Evolutionary conservation across 2,888 invertebrate species (phyloP), one percentile per base, ranked within the genome.

Genomic region (Lasioglossum vierecki): DNA sequence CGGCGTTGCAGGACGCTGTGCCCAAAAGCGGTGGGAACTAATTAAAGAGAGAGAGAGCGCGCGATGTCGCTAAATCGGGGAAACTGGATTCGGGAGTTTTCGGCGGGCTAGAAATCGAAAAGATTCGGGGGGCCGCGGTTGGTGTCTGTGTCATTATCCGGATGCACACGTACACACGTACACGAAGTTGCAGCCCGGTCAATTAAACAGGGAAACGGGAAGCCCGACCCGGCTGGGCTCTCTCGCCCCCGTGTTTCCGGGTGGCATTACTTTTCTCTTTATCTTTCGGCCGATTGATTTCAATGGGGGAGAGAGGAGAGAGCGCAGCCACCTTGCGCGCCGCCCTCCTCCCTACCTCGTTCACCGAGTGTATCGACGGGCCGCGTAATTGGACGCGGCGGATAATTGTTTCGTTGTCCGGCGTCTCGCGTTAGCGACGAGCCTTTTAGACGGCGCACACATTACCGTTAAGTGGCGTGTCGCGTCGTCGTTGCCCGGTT

Each of bases 151-250:
- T 73, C 73, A 73, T 73, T 73, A 73, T 35, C 22, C 49, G 6
- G 73, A 22, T 22, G 73, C 35, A 35, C 73, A 46, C 46, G 72
- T 30, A 30, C 63, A 63, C 18, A 18, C 71, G 18, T 8, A 41
- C 46, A 72, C 44, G 30, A 15, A 44, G 44, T n/a, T 26, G 71
- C 30, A 9, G 35, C 22, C 79, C 78, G 88, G 87, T 86, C 89
- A 86, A 90, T 90, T 90, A 86, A 86, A 87, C 85, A 88, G 84
- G 86, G 86, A 86, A 88, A 84, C 87, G 89, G 81, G 85, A 11
- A 57, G 18, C 46, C 46, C 46, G 26, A 60, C 4, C 60, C 57
- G 57, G n/a, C n/a, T 57, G 57, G 11, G 63, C 15, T 63, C 15
- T 63, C 63, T 79, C 49, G 76, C 57, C 53, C 30, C 41, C 70